Evolutionary conservation across 1,140 invertebrate genomes (phyloP), one percentile per base, ranked within the genome.

Genomic region (Pseudachorutes palmiensis): DNA sequence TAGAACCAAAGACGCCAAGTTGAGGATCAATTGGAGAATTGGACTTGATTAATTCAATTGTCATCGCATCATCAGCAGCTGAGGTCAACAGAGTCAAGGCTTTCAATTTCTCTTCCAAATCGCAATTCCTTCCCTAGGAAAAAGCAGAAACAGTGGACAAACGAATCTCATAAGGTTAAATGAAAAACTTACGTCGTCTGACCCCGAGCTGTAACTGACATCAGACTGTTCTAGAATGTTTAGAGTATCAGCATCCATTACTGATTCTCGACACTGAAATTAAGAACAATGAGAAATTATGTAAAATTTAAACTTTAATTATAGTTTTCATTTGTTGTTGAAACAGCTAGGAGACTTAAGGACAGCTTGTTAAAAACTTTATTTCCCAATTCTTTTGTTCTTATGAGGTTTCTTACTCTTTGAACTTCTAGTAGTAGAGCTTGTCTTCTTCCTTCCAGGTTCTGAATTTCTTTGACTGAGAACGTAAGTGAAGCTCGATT

Each of bases 11-110:
- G 33, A 86, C 86, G 78, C 73, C 87, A 82, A 74, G 84, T 83
- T 57, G 80, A 0, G 80, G 78, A 64, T 88, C 81, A 57, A 90
- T 85, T 12, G 89, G 89, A 22, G 89, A 87, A 75, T 87, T 86
- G n/a, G 85, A 86, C 19, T 88, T 90, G 51, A 92, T 87, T 78
- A 88, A 88, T 16, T 88, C 90, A 75, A 92, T 93, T 74, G 88
- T 83, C 75, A 91, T 89, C 60, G 91, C 87, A 78, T 93, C 90
- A 74, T 92, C 89, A 77, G 90, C 87, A 51, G 88, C 78, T 61
- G 76, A 72, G 32, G 72, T 72, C 29, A 70, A 64, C 5, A 69
- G 57, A 19, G 64, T 55, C 30, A 75, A 62, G 24, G 64, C 63
- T 63, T 69, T 60, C 26, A 75, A 49, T 68, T 72, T 72, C 55